phyloP scores from a whole-genome alignment of 2,113 vertebrate genomes.

The Pseudorectes ferrugineus region DNA sequence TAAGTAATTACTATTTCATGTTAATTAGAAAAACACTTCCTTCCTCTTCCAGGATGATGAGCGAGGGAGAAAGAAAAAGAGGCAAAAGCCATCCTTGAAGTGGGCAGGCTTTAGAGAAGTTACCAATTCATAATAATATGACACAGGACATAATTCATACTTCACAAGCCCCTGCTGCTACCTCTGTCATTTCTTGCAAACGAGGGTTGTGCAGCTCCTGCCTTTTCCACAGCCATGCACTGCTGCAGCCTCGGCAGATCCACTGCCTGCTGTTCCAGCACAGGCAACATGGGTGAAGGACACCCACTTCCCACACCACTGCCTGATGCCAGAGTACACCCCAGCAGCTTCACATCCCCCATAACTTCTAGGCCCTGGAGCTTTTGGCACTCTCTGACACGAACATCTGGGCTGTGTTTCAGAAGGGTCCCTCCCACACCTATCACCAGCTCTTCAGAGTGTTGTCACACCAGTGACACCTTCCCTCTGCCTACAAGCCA shows the following conservation, averaged over 20 bases:
- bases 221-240: fast-evolving
- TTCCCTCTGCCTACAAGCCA: neutral
- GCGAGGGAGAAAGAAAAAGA: fast-evolving
- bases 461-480: neutral
- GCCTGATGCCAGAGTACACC: neutral
- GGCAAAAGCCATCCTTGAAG: neutral
- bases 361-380: neutral
- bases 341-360: neutral
- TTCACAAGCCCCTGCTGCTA: neutral
- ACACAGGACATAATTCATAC: neutral
- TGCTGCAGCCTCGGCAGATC: neutral
- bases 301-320: neutral
- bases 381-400: neutral
- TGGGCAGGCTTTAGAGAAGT: neutral
- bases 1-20: neutral
- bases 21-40: neutral
- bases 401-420: neutral
- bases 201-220: neutral
- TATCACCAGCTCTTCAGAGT: neutral
- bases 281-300: fast-evolving
- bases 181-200: neutral
- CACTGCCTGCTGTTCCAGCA: neutral
- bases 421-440: neutral
- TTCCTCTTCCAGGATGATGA: neutral
- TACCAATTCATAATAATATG: neutral